These are phyloP conservation scores for Picus viridis DNA, from an alignment of 2,797 vertebrate genomes.

Conservation along the genomic window DNA sequence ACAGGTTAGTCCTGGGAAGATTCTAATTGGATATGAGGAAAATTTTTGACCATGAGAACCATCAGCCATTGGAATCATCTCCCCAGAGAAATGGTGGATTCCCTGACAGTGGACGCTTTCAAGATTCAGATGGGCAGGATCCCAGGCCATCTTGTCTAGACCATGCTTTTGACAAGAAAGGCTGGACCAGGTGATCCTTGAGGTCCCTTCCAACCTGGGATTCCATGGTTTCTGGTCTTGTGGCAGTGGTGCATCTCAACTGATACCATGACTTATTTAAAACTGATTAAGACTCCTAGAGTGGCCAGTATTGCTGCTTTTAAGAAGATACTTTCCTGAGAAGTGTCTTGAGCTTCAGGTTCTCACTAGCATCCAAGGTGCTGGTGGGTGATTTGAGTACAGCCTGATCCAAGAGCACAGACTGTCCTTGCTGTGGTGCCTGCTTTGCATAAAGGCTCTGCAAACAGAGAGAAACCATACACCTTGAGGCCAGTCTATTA, in stretches of 20 bases:
- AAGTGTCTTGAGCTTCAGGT: background rate
- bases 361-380: background rate
- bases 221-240: background rate
- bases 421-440: background rate
- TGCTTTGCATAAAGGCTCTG: background rate
- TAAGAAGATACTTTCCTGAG: background rate
- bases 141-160: background rate
- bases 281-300: background rate
- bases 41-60: background rate
- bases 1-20: background rate
- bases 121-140: background rate
- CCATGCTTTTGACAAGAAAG: background rate
- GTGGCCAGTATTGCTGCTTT: background rate
- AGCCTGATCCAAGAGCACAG: rapidly evolving
- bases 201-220: background rate
- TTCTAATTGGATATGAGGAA: background rate
- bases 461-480: background rate
- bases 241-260: background rate
- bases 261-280: background rate
- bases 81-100: background rate
- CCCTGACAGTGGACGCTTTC: background rate
- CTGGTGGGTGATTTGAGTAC: background rate
- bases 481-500: background rate
- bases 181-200: background rate
- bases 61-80: background rate